Base-by-base conservation (phyloP, 2,113 vertebrate species). In the Seriola aureovittata region DNA sequence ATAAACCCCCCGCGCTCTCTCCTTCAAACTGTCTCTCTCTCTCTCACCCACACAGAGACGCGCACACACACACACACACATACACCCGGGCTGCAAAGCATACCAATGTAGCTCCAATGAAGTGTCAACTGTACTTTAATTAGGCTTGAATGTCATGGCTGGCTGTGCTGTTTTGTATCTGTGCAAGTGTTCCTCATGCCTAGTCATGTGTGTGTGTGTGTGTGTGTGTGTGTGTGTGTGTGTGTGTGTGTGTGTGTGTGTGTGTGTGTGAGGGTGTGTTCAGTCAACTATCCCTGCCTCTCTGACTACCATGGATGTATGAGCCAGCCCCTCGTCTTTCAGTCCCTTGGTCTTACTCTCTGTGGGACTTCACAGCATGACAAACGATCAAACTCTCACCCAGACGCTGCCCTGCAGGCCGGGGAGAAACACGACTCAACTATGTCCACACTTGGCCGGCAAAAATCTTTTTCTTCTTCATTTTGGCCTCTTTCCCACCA, bases 71-170 rank as follows among this genome's bases (percentile, higher is more conserved):
- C 19, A 42, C 57, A 40, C 71, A 67, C 71, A 57, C 52, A n/a
- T 5, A 69, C 57, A 74, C 74, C 19, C 29, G 54, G 38, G 36
- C 84, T 80, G 65, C 29, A 82, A 55, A 89, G 81, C 67, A 70
- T 62, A 74, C 78, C 59, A 67, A 17, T 86, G 82, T 86, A 76
- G 82, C 75, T 78, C 55, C 73, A 78, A 60, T 85, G 78, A 88
- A 60, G 70, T 88, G 86, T 87, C 86, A 76, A 46, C 70, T 71
- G 36, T 75, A 71, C 74, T 81, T 91, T 90, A 88, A 91, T 90
- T 90, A 88, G 84, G 57, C 62, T 79, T 81, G 77, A 85, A 81
- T 84, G 44, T 13, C 65, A 70, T 59, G 38, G 8, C 21, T 34
- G 23, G 52, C 8, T 77, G 34, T 44, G 50, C 9, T 59, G 16